phyloP scores from a whole-genome alignment of 1,140 invertebrate genomes.

The Psix sp. region DNA sequence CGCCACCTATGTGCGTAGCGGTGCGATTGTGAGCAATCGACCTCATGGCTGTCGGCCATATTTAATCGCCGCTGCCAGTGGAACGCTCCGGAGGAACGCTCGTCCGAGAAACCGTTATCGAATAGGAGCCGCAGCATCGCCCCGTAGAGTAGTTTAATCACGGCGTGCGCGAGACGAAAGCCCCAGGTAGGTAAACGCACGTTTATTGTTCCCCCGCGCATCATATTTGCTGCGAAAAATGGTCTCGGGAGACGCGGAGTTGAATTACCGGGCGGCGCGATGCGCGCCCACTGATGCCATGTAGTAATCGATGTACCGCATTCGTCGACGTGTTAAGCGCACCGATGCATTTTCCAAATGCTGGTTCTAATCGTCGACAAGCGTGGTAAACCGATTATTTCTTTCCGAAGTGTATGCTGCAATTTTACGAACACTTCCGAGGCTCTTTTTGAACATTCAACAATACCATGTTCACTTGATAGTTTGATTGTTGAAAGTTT shows the following conservation, averaged over 20 bases:
- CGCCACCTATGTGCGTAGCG: neutral
- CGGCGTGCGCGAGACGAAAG: neutral
- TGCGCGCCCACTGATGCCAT: no score
- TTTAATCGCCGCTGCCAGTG: neutral
- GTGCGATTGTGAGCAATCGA: neutral
- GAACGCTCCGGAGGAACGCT: constrained; percentile 1
- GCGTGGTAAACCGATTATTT: no score
- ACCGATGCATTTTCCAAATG: no score
- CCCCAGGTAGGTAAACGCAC: neutral
- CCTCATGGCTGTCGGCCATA: constrained; percentile 1
- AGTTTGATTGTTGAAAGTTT: no score
- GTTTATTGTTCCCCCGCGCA: neutral
- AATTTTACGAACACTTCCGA: no score
- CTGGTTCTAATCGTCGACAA: no score
- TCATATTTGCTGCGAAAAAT: constrained; percentile 11
- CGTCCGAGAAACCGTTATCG: neutral
- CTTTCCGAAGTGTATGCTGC: no score
- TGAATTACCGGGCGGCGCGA: constrained; percentile 21
- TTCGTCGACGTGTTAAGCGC: no score
- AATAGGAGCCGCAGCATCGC: neutral
- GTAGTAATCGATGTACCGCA: no score
- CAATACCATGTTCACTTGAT: no score
- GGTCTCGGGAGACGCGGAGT: neutral
- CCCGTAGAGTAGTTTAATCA: no score
- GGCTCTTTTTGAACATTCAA: no score